These are phyloP conservation scores for Drosophila sturtevanti DNA, from an alignment of 1,140 invertebrate genomes.

Conservation along the genomic window DNA sequence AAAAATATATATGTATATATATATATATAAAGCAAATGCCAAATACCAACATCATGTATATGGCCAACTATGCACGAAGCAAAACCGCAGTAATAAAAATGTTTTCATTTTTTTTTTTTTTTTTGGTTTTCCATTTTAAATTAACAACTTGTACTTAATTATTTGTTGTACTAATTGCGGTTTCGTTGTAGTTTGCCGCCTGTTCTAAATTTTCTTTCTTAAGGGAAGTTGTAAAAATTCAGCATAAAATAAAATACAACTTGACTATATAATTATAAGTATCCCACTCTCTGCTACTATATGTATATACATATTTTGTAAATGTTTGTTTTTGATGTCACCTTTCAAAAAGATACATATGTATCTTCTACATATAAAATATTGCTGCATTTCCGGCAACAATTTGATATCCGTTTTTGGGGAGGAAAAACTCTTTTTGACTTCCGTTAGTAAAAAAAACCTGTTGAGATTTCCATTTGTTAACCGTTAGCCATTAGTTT, in stretches of 20 bases:
- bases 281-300: neutral
- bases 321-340: slow-evolving; percentile 7
- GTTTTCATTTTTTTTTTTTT: too few relatives aligned
- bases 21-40: slow-evolving; percentile 34
- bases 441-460: slow-evolving; percentile 43
- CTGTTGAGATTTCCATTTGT: slow-evolving; percentile 30
- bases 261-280: neutral
- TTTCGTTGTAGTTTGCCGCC: slow-evolving; percentile 41
- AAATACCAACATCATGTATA: slow-evolving; percentile 34
- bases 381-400: slow-evolving; percentile 60
- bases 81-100: slow-evolving; percentile 26
- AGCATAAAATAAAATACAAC: slow-evolving; percentile 19
- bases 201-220: slow-evolving; percentile 17
- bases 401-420: slow-evolving; percentile 41
- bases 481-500: slow-evolving; percentile 51
- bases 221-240: slow-evolving; percentile 50
- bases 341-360: neutral
- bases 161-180: slow-evolving; percentile 74
- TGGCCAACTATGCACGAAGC: slow-evolving; percentile 29
- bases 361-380: neutral
- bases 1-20: slow-evolving; percentile 47
- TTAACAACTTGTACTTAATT: slow-evolving; percentile 62
- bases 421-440: slow-evolving; percentile 9
- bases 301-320: slow-evolving; percentile 19
- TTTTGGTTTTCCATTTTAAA: slow-evolving; percentile 44